Conservation (phyloP, 1,140 invertebrate genomes). For the Oncopodura yosiiana region DNA sequence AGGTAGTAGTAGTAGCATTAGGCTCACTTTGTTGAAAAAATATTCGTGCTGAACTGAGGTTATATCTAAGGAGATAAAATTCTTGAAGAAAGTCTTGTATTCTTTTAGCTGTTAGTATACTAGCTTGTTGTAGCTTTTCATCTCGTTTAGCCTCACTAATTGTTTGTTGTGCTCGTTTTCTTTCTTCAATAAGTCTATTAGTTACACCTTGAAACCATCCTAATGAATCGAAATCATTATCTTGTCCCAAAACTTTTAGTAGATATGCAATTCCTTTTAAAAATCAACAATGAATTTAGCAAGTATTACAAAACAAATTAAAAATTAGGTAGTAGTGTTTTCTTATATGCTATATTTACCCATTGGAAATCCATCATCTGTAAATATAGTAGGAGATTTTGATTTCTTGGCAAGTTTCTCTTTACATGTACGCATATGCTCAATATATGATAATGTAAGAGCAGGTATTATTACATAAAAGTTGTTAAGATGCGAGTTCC, state of each 20-base stretch:
- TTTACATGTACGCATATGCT: conserved; percentile 83
- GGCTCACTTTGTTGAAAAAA: conserved; percentile 59
- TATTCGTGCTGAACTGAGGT: conserved; percentile 82
- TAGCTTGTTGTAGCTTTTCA: conserved; percentile 83
- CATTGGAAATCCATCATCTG: conserved; percentile 97
- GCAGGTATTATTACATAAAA: conserved; percentile 92
- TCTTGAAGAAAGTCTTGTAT: conserved; percentile 59
- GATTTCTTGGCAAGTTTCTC: conserved; percentile 83
- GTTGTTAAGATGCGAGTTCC: conserved; percentile 82
- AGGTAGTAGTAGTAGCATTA: no score
- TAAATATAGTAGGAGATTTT: conserved; percentile 75
- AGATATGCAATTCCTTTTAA: conserved; percentile 57
- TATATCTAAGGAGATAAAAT: conserved; percentile 82
- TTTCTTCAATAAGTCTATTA: conserved; percentile 56
- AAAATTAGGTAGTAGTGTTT: neutral
- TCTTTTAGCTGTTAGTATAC: conserved; percentile 80
- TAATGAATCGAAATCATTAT: conserved; percentile 76
- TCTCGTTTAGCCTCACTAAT: conserved; percentile 52
- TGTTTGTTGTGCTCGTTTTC: conserved; percentile 50
- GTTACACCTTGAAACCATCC: conserved; percentile 91
- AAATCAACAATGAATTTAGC: conserved; percentile 7
- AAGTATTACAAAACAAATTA: neutral
- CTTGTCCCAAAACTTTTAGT: conserved; percentile 54
- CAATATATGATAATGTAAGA: conserved; percentile 87
- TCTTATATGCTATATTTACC: conserved; percentile 47